A percentile compares a stretch with the other conserved stretches of the same genome.
Evolutionary conservation across 2,888 invertebrate species (phyloP).

Genomic region (Trimorus sp.): DNA sequence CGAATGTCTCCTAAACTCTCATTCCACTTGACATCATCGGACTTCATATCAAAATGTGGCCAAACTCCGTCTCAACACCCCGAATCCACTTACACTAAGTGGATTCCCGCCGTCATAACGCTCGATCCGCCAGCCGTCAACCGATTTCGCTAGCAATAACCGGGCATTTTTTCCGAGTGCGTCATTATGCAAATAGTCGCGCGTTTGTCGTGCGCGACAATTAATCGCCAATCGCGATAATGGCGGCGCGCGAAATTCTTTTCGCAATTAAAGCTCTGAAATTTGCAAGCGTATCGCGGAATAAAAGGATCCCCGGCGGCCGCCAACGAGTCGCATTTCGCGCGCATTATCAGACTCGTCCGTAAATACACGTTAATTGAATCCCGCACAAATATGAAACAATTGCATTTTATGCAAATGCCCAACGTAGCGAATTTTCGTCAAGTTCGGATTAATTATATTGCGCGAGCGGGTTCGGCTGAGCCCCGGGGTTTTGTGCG

Average conservation of each 20-base stretch:
- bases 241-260: background rate
- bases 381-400: conserved; percentile 55
- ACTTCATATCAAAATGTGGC: too few species aligned
- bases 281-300: conserved; percentile 7
- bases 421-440: conserved; percentile 52
- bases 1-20: too few species aligned
- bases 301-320: conserved; percentile 16
- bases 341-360: conserved; percentile 43
- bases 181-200: conserved; percentile 1
- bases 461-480: conserved; percentile 49
- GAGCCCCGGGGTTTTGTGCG: conserved; percentile 46
- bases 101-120: too few species aligned
- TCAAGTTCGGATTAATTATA: conserved; percentile 58
- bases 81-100: too few species aligned
- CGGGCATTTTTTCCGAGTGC: background rate
- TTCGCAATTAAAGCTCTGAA: conserved; percentile 18
- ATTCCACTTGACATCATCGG: too few species aligned
- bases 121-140: too few species aligned
- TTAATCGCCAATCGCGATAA: conserved; percentile 15
- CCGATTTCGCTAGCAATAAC: too few species aligned
- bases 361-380: conserved; percentile 58
- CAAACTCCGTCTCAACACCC: too few species aligned
- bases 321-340: conserved; percentile 16
- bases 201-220: too few species aligned
- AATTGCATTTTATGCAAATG: conserved; percentile 57